phyloP scores from a whole-genome alignment of 2,797 vertebrate genomes.

The Mormyrus proboscirostris region DNA sequence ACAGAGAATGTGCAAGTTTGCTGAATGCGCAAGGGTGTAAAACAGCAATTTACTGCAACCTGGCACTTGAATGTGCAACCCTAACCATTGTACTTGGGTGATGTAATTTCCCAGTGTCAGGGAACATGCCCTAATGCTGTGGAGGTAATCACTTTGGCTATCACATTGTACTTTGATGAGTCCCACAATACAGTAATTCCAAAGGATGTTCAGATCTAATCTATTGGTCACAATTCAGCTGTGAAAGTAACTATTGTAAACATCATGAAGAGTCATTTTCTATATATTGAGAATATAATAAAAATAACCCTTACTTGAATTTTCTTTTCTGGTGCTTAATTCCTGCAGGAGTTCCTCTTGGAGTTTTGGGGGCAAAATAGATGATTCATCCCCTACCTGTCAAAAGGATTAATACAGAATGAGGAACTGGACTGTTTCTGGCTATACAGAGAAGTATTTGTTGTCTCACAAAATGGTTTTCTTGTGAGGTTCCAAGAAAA shows the following conservation, averaged over 20 bases:
- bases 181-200: not conserved
- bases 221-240: not conserved
- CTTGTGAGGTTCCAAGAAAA: not conserved
- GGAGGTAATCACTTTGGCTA: not conserved
- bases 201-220: not conserved
- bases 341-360: constrained; percentile 59
- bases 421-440: not conserved
- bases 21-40: not conserved
- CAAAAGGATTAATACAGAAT: not conserved
- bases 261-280: not conserved
- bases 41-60: not conserved
- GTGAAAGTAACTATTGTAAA: not conserved
- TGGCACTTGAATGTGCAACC: not conserved
- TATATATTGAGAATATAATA: not conserved
- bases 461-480: not conserved
- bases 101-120: not conserved
- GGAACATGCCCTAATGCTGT: not conserved
- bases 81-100: not conserved
- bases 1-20: not conserved
- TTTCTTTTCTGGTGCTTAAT: constrained; percentile 41
- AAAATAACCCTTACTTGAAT: constrained; percentile 36
- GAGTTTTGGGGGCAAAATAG: constrained; percentile 66
- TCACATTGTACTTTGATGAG: not conserved
- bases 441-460: not conserved
- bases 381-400: constrained; percentile 71